Percentiles rank a stretch among this genome's conserved stretches.
Conservation (phyloP, 2,888 invertebrate genomes). For the Troides oblongomaculatus region DNA sequence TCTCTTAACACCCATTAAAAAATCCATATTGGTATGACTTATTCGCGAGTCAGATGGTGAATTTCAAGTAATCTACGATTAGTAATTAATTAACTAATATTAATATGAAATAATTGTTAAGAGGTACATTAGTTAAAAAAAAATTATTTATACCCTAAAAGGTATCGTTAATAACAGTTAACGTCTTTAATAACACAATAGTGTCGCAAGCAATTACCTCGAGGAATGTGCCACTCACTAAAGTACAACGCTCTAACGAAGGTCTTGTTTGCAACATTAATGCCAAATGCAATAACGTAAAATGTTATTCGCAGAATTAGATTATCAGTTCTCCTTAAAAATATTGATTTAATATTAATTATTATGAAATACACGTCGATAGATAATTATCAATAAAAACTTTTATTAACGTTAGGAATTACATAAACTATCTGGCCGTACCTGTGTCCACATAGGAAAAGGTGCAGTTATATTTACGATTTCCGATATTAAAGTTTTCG, state of each 20-base stretch:
- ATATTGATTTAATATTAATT: neutral
- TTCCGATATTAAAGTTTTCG: no score
- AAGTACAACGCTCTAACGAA: slow-evolving; percentile 15
- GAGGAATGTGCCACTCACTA: slow-evolving; percentile 20
- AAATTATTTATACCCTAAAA: slow-evolving; percentile 6
- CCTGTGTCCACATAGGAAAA: neutral
- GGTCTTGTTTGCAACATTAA: slow-evolving; percentile 14
- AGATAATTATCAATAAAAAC: neutral
- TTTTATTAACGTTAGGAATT: neutral
- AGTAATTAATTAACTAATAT: no score
- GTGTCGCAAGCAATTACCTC: slow-evolving; percentile 3
- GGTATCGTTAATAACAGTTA: slow-evolving; percentile 10
- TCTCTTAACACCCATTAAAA: no score
- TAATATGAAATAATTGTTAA: neutral
- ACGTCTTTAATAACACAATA: slow-evolving; percentile 11
- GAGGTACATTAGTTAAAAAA: neutral
- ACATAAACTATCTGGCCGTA: neutral
- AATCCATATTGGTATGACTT: no score
- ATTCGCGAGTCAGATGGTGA: no score
- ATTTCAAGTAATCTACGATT: no score
- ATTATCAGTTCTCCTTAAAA: neutral
- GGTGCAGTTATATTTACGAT: no score
- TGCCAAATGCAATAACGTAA: neutral
- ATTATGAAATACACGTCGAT: neutral
- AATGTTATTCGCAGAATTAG: neutral